phyloP scores from a whole-genome alignment of 2,888 invertebrate genomes.

The Leptinotarsa haldemani region DNA sequence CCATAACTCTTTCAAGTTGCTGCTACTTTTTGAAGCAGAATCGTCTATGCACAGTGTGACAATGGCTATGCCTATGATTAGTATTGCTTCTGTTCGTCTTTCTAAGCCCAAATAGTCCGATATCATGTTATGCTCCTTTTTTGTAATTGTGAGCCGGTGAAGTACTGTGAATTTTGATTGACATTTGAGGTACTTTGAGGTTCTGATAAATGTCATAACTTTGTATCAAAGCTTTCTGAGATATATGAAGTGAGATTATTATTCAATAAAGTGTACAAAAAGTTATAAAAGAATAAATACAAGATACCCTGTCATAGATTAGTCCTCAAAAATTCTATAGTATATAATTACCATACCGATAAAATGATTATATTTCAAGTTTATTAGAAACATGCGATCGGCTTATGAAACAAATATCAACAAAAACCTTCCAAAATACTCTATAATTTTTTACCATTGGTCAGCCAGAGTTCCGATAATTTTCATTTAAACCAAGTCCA shows the following conservation, averaged over 20 bases:
- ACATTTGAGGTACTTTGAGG: slow-evolving; percentile 1
- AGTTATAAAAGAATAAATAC: no score
- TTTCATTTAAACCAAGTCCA: no score
- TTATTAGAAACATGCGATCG: no score
- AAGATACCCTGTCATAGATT: no score
- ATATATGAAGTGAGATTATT: not conserved
- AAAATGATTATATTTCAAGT: no score
- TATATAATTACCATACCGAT: no score
- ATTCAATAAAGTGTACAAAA: no score
- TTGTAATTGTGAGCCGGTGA: not conserved
- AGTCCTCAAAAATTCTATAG: no score
- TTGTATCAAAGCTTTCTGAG: not conserved
- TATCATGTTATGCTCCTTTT: slow-evolving; percentile 24
- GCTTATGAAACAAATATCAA: no score
- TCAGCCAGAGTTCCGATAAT: no score
- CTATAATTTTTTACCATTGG: no score
- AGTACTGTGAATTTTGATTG: slow-evolving; percentile 13
- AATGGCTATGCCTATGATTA: slow-evolving; percentile 30
- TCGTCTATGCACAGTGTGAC: slow-evolving; percentile 25
- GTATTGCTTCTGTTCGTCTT: slow-evolving; percentile 29
- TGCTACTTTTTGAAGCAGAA: slow-evolving; percentile 19
- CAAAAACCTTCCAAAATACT: no score
- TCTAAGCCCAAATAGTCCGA: slow-evolving; percentile 12
- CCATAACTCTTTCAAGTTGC: slow-evolving; percentile 33
- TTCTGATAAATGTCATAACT: not conserved